phyloP scores from a whole-genome alignment of 64 coral and sea anemone species.

The Cladopsammia gracilis region DNA sequence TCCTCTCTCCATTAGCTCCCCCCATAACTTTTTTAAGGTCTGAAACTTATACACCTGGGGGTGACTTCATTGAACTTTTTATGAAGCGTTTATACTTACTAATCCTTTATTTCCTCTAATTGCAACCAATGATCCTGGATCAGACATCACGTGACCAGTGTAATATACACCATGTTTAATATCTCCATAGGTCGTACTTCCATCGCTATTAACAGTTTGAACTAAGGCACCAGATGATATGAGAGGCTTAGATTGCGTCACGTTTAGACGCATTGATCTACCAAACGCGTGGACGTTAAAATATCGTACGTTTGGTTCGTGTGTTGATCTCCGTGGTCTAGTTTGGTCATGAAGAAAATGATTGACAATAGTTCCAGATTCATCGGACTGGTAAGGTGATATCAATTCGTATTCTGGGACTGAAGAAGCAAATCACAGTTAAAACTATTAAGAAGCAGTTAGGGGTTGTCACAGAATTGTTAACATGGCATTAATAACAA shows the following conservation, averaged over 20 bases:
- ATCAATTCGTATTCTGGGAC: slow-evolving; percentile 53
- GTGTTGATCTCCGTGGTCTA: neutral
- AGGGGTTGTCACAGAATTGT: no score
- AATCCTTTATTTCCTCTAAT: slow-evolving; percentile 21
- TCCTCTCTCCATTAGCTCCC: no score
- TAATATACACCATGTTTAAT: neutral
- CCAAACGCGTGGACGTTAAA: slow-evolving; percentile 32
- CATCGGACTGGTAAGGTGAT: neutral
- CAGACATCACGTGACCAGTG: slow-evolving; percentile 43
- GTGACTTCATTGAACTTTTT: no score
- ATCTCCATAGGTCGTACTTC: neutral
- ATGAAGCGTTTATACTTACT: slow-evolving; percentile 9
- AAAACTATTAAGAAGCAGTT: no score
- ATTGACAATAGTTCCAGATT: neutral
- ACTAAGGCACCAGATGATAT: neutral
- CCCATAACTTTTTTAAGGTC: no score
- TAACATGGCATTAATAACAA: no score
- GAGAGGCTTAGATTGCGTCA: neutral
- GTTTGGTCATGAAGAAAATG: neutral
- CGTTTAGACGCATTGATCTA: neutral
- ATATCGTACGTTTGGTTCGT: neutral
- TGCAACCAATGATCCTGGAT: slow-evolving; percentile 60
- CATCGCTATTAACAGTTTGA: neutral
- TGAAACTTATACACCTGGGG: no score
- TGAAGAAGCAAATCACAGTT: neutral